These are phyloP conservation scores for Serripes groenlandicus DNA, from an alignment of 2,888 invertebrate genomes.

Conservation along the genomic window DNA sequence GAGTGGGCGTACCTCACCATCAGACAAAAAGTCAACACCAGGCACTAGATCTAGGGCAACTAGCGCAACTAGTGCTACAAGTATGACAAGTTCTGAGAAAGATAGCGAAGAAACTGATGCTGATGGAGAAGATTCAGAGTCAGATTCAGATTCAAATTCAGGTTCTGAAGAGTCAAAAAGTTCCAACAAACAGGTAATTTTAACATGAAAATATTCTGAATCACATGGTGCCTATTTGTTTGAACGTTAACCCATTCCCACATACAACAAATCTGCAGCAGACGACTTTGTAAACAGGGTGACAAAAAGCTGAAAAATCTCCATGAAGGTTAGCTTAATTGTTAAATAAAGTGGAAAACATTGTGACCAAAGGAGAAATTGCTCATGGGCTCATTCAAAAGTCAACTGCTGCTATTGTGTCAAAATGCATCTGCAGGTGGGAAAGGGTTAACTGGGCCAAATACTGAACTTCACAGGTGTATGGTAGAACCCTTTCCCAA, in stretches of 20 bases:
- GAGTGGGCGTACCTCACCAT: slow-evolving; percentile 51
- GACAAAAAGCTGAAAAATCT: no score
- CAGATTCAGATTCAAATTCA: no score
- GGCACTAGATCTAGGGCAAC: slow-evolving; percentile 53
- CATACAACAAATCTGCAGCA: no score
- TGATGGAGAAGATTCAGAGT: slow-evolving; percentile 4
- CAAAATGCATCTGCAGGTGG: neutral
- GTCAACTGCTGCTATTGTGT: neutral
- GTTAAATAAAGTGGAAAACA: neutral
- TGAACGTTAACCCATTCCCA: no score
- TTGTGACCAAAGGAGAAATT: neutral
- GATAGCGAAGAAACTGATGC: slow-evolving; percentile 26
- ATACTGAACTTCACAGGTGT: no score
- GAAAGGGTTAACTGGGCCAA: neutral
- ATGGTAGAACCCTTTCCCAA: no score
- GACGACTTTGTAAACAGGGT: no score
- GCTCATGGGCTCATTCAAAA: neutral
- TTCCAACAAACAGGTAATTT: neutral
- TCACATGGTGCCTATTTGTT: no score
- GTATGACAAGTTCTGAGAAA: slow-evolving; percentile 25
- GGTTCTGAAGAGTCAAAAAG: no score
- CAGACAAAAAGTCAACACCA: slow-evolving; percentile 33
- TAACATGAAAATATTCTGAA: no score
- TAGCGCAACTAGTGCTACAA: slow-evolving; percentile 22
- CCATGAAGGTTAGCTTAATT: no score